Conservation (phyloP, 2,888 invertebrate genomes). For the Drepanosiphum platanoidis region DNA sequence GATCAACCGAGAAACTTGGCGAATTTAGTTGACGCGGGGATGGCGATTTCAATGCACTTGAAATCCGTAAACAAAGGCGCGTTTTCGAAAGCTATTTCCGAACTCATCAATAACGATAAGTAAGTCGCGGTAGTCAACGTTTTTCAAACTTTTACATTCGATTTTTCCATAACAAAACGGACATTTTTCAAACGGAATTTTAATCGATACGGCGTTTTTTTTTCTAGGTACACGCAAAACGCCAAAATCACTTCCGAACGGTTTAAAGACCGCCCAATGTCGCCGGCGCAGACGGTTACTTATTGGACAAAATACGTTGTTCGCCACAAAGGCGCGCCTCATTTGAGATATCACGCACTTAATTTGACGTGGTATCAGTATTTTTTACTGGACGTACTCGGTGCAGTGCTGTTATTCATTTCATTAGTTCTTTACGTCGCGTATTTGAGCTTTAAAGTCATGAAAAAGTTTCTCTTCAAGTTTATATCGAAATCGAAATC, state of each 20-base stretch:
- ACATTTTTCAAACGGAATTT: not conserved
- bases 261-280: not conserved
- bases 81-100: not conserved
- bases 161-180: not conserved
- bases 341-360: not conserved
- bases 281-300: not conserved
- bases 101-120: constrained; percentile 6
- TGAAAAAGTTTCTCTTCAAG: too few relatives aligned
- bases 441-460: not conserved
- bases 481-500: too few relatives aligned
- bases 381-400: not conserved
- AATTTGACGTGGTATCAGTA: constrained; percentile 12
- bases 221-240: not conserved
- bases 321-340: not conserved
- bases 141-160: not conserved
- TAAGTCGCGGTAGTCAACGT: not conserved
- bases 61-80: not conserved
- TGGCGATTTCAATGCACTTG: constrained; percentile 8
- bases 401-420: not conserved
- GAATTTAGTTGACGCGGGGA: not conserved
- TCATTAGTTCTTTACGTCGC: not conserved
- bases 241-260: not conserved
- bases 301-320: not conserved
- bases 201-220: not conserved
- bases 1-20: constrained; percentile 9